These are phyloP conservation scores for Ardeotis arabs DNA, from an alignment of 2,113 vertebrate genomes.

Conservation along the genomic window DNA sequence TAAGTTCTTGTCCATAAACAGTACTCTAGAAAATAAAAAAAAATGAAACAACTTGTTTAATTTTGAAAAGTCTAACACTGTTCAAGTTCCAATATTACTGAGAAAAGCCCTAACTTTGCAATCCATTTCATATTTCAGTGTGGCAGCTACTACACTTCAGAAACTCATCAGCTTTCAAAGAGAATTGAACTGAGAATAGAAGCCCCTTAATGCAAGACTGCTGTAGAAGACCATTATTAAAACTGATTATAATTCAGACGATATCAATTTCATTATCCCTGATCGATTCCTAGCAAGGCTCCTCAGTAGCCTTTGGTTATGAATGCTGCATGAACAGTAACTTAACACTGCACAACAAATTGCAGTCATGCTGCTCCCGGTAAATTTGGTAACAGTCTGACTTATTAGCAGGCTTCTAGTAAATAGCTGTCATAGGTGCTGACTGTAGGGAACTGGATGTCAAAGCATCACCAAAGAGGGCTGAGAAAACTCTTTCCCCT, in stretches of 20 bases:
- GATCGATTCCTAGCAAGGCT: slow-evolving; percentile 67
- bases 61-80: neutral
- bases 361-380: neutral
- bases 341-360: slow-evolving; percentile 7
- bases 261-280: slow-evolving; percentile 78
- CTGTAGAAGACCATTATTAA: slow-evolving; percentile 74
- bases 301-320: slow-evolving; percentile 50
- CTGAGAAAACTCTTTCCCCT: slow-evolving; percentile 1
- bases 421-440: slow-evolving; percentile 46
- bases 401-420: slow-evolving; percentile 39
- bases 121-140: neutral
- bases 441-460: slow-evolving; percentile 7
- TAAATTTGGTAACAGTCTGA: neutral
- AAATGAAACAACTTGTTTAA: neutral
- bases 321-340: slow-evolving; percentile 20
- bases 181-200: slow-evolving; percentile 65
- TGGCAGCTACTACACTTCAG: neutral
- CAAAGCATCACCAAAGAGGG: slow-evolving; percentile 23
- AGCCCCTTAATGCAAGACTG: slow-evolving; percentile 64
- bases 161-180: slow-evolving; percentile 49
- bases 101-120: neutral
- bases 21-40: neutral
- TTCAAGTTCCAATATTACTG: neutral
- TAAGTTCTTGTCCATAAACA: neutral
- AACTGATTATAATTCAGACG: slow-evolving; percentile 79